Base-by-base conservation (phyloP, 1,140 invertebrate species). In the Zaprionus capensis region DNA sequence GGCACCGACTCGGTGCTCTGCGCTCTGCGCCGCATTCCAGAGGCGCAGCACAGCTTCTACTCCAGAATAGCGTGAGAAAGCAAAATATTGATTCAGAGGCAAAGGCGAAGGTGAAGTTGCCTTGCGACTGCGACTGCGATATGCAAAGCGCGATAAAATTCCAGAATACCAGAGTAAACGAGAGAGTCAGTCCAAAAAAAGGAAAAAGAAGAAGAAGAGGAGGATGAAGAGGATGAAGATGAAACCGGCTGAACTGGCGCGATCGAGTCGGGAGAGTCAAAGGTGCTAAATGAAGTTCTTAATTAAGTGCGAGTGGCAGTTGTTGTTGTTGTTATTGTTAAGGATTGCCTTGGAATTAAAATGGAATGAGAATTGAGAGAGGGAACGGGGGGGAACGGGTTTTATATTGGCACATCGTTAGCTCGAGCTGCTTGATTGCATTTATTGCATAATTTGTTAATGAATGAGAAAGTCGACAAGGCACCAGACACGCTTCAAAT, bases 91-190 rank as follows among this genome's bases (percentile, higher is more conserved):
- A 91, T 91, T 91, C 84, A 84, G 72, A 68, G 73, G 75, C 14
- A 41, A 41, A n/a, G 14, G 38, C 41, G 41, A n/a, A 14, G 46
- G 11, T 7, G 7, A 49, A 12, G 44, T 17, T 20, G 44, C 14
- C 38, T 15, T 15, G 38, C 38, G 38, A 41, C 12, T 41, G 38
- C 44, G 44, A 49, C 46, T 51, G 17, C 81, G 82, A 91, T 84
- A 91, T 91, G 87, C 87, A 91, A 91, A 91, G 71, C 76, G 76
- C 85, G 83, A 91, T 91, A 84, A 91, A 91, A 91, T 91, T 91
- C 82, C 56, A 80, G 38, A 79, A 57, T 59, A 62, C 65, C 78
- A 17, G 70, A 85, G 69, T 75, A 73, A 46, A 17, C 41, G 41
- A 46, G 41, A 46, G 41, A 44, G n/a, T 44, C 41, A 44, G 7